phyloP scores from a whole-genome alignment of 2,113 vertebrate species.

The Natator depressus region DNA sequence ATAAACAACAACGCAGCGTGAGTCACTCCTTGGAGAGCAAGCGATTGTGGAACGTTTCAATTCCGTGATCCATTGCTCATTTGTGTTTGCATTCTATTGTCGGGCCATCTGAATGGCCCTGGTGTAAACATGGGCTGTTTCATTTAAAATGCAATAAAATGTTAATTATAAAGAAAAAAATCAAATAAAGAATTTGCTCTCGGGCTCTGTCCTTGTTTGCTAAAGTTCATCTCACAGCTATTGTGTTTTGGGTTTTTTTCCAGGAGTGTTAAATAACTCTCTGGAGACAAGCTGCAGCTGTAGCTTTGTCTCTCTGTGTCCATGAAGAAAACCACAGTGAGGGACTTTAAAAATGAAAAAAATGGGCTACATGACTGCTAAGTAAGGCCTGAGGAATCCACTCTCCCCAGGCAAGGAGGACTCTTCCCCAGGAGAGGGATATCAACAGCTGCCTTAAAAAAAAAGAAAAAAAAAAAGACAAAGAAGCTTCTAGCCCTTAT shows the following conservation, averaged over 20 bases:
- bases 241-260: neutral
- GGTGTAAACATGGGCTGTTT: neutral
- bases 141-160: slow-evolving; percentile 1
- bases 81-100: neutral
- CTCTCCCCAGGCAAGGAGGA: neutral
- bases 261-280: neutral
- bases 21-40: no score
- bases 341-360: neutral
- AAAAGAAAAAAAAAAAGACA: no score
- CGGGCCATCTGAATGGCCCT: neutral
- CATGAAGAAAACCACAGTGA: neutral
- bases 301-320: neutral
- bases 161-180: neutral
- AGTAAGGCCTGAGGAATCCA: neutral
- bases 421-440: neutral
- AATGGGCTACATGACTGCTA: neutral
- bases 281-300: neutral
- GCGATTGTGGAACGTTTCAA: neutral
- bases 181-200: neutral
- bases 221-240: neutral
- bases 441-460: neutral
- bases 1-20: neutral
- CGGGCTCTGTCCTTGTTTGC: neutral
- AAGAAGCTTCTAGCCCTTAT: neutral
- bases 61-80: neutral